Percentiles rank a stretch among this genome's conserved stretches.
Evolutionary conservation across 2,888 invertebrate genomes (phyloP).

Genomic region (Metallyticus violacea): DNA sequence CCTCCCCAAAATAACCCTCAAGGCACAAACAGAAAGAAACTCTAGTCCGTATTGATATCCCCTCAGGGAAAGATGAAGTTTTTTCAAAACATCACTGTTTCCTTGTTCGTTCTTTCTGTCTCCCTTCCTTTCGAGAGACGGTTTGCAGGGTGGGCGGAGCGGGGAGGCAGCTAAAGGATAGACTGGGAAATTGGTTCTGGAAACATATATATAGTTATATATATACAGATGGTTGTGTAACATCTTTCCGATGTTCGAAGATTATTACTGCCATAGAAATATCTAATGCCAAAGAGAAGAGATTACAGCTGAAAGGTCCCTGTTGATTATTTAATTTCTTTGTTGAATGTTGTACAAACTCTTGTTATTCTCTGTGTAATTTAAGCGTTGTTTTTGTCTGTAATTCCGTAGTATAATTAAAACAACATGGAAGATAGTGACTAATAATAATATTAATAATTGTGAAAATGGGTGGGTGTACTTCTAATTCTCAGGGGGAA

Average conservation of each 20-base stretch:
- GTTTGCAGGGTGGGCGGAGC: too few species aligned
- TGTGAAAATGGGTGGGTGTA: too few species aligned
- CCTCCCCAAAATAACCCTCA: too few species aligned
- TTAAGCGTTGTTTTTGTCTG: too few species aligned
- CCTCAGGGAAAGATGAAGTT: not conserved
- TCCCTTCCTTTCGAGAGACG: not conserved
- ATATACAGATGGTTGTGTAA: not conserved
- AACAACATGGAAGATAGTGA: too few species aligned
- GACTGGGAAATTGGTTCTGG: not conserved
- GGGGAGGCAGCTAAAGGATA: too few species aligned
- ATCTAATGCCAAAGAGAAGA: not conserved
- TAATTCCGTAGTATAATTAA: too few species aligned
- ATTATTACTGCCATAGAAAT: not conserved
- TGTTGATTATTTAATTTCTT: too few species aligned
- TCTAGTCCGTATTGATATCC: not conserved
- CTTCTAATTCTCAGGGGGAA: too few species aligned
- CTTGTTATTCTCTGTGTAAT: too few species aligned
- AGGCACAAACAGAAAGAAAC: not conserved
- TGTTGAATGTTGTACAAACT: too few species aligned
- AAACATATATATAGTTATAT: not conserved
- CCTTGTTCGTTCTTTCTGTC: not conserved
- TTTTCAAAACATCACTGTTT: not conserved
- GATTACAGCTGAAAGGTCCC: not conserved
- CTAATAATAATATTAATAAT: too few species aligned
- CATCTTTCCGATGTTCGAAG: not conserved